Evolutionary conservation across 2,113 vertebrate genomes (phyloP).

Genomic region (Poeciliopsis turrubarensis): DNA sequence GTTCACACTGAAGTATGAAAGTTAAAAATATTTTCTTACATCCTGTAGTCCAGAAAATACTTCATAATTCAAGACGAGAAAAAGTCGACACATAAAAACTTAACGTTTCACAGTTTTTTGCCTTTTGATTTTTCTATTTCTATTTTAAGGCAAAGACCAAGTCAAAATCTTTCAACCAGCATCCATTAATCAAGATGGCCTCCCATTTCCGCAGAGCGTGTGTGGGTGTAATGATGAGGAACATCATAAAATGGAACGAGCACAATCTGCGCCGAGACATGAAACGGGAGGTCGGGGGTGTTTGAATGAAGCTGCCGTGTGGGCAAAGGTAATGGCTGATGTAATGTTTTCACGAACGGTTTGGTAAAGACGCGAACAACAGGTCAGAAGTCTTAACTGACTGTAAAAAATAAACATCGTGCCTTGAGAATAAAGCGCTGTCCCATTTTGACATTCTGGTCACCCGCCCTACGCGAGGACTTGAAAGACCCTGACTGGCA

Average conservation of each 20-base stretch:
- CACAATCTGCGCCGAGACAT: constrained; percentile 26
- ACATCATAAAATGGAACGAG: constrained; percentile 36
- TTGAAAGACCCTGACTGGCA: constrained; percentile 45
- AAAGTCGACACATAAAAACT: constrained; percentile 4
- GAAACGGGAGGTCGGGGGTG: constrained; percentile 4
- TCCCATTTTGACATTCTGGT: constrained; percentile 14
- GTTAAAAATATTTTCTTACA: not conserved
- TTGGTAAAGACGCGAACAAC: constrained; percentile 20
- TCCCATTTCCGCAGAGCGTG: constrained; percentile 14
- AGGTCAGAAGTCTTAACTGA: constrained; percentile 22
- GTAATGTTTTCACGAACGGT: constrained; percentile 28
- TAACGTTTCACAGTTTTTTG: constrained; percentile 2
- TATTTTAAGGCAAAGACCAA: constrained; percentile 1
- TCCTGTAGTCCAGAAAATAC: not conserved
- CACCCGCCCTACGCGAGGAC: constrained; percentile 31
- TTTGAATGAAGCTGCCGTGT: constrained; percentile 1
- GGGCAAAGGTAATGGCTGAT: constrained; percentile 26
- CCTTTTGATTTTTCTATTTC: not conserved
- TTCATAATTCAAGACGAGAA: not conserved
- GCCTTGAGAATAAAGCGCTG: constrained; percentile 20
- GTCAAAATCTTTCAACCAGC: constrained; percentile 8
- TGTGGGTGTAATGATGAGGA: constrained; percentile 33
- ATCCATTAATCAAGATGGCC: constrained; percentile 12
- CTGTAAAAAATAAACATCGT: constrained; percentile 32
- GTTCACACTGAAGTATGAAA: not conserved